Evolutionary conservation across 2,888 invertebrate species (phyloP), one percentile per base, ranked within the genome.

Genomic region (Perithous albicinctus): DNA sequence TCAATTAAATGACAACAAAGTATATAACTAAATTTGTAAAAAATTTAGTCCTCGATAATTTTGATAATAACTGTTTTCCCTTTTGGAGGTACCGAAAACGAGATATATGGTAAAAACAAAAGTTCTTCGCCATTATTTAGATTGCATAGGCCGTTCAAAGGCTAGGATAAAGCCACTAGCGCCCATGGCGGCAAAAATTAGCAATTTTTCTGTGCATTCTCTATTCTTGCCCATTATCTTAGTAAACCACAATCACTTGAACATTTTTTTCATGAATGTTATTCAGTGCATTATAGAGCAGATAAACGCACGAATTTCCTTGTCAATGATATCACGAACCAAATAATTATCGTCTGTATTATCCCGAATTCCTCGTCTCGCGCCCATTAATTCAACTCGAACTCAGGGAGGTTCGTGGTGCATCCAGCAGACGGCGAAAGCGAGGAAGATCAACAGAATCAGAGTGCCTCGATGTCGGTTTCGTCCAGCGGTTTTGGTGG

Each of bases 371-470:
- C 48, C 32, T 18, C 61, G 15, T 54, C 41, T 67, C 73, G 29
- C 63, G 56, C 51, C 73, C 54, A 87, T 87, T 87, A 88, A 89
- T 88, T 85, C 86, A 85, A 86, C 85, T 87, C 86, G 79, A 88
- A 84, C 79, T 90, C 89, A 93, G 92, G 92, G 85, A 90, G 93
- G 89, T 93, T 93, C 89, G 93, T 93, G 86, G 93, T 93, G 85
- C 92, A 93, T 89, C 91, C 93, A 87, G 92, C 93, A 86, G 92
- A 92, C 86, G 91, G 90, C 75, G 92, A 91, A 78, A 88, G 82
- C 78, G 90, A 91, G 84, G 88, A 89, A 63, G 90, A 90, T 67
- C 76, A 51, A 7, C 61, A 80, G 56, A 63, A 70, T 66, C 63
- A 18, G 29, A 70, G 48, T 18, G 64, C 43, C 43, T 59, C 64